Percentiles rank a stretch among this genome's conserved stretches.
Conservation (phyloP, 1,140 invertebrate species). For the Drosophila tsacasi region DNA sequence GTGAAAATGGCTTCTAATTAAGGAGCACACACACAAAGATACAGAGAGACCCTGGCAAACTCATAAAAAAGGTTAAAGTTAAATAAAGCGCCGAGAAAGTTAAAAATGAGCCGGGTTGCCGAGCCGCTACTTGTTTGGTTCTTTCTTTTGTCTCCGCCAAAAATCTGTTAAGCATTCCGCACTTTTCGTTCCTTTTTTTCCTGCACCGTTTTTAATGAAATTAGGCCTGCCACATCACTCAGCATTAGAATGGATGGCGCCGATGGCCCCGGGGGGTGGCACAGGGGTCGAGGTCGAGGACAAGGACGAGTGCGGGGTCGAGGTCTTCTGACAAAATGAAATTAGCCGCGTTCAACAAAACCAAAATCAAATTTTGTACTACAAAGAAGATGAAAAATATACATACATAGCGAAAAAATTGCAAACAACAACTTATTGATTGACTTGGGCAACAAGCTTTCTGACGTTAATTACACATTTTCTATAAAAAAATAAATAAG, state of each 20-base stretch:
- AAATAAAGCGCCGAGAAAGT: slow-evolving; percentile 65
- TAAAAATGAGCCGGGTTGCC: slow-evolving; percentile 64
- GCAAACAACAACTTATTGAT: slow-evolving; percentile 17
- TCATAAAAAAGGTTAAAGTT: slow-evolving; percentile 74
- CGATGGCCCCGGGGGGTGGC: neutral
- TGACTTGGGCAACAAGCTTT: neutral
- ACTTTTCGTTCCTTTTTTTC: slow-evolving; percentile 24
- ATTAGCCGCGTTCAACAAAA: slow-evolving; percentile 79
- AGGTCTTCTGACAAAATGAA: slow-evolving; percentile 66
- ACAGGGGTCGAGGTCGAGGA: neutral
- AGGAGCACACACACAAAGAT: slow-evolving; percentile 49
- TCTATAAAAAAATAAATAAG: neutral
- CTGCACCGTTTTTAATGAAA: slow-evolving; percentile 67
- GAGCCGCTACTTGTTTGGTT: slow-evolving; percentile 46
- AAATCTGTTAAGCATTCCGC: slow-evolving; percentile 67
- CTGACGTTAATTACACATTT: slow-evolving; percentile 2
- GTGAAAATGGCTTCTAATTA: slow-evolving; percentile 72
- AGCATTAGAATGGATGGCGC: slow-evolving; percentile 49
- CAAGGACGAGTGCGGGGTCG: slow-evolving; percentile 11
- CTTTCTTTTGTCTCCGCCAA: slow-evolving; percentile 39
- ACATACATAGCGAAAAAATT: slow-evolving; percentile 26
- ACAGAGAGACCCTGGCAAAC: slow-evolving; percentile 13
- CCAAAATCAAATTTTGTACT: slow-evolving; percentile 79
- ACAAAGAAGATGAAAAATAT: slow-evolving; percentile 74
- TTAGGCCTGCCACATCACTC: slow-evolving; percentile 77